Evolutionary conservation across 2,797 vertebrate species (phyloP), one percentile per base, ranked within the genome.

Genomic region (Coendou prehensilis): DNA sequence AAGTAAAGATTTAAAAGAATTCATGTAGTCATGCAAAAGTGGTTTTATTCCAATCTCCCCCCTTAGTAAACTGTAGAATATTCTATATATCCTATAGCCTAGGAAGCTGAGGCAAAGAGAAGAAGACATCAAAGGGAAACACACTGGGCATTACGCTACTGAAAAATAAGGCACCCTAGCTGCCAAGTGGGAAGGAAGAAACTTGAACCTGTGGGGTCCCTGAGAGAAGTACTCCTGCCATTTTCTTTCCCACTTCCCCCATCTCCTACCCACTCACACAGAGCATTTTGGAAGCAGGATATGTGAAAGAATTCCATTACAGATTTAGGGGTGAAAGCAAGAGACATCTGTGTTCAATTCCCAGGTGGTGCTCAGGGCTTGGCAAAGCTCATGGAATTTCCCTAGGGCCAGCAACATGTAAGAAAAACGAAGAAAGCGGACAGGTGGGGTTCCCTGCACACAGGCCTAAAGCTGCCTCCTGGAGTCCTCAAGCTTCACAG

Each of bases 1-100:
- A 76, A 93, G 80, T 71, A 87, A 93, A 89, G 41, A 86, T 80
- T 87, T 87, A 52, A 93, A 87, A 71, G 57, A 80, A 89, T 84
- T 9, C 26, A n/a, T 76, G 17, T 79, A 5, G 41, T 94, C 41
- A 79, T 45, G 33, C 30, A 82, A 93, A 93, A n/a, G 63, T 45
- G 93, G 33, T 45, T 67, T 71, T 91, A 79, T 56, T 45, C 14
- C 33, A 82, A 64, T 50, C 13, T 14, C 26, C 15, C 82, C 18
- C 18, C 50, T 45, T 1, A 86, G 9, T 76, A 89, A 85, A 54
- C 18, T 45, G 9, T 5, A 50, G 56, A 88, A 47, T 90, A 67
- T 73, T 87, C 17, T 54, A 41, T 41, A 56, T 73, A 73, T 76
- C 76, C 37, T 47, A 69, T 73, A 89, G 69, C 83, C 56, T 75